phyloP scores from a whole-genome alignment of 2,888 invertebrate genomes.

The Lithodes maja region DNA sequence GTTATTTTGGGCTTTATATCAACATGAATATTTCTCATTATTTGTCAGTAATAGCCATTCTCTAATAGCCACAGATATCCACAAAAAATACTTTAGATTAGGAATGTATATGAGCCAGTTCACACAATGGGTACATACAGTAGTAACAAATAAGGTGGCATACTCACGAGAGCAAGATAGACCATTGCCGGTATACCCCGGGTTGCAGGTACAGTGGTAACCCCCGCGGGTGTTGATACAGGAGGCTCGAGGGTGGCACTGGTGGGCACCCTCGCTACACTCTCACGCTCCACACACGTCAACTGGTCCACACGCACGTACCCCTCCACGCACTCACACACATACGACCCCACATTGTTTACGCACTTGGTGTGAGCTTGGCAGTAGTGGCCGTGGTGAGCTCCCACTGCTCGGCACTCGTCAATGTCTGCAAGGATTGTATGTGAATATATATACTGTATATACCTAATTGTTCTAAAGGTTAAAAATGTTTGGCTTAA shows the following conservation, averaged over 20 bases:
- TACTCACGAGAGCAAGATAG: constrained; percentile 84
- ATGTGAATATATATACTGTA: too few species aligned
- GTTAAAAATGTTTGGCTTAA: too few species aligned
- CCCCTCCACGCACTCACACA: constrained; percentile 87
- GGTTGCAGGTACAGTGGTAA: constrained; percentile 83
- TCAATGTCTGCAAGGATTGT: constrained; percentile 82
- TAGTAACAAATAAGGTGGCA: too few species aligned
- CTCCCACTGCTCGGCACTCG: constrained; percentile 87
- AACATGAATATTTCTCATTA: too few species aligned
- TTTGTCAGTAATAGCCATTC: too few species aligned
- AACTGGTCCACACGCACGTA: constrained; percentile 84
- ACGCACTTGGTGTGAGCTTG: constrained; percentile 88
- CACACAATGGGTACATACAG: too few species aligned
- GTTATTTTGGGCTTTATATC: too few species aligned
- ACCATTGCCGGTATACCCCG: constrained; percentile 85
- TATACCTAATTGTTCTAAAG: too few species aligned
- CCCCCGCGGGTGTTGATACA: constrained; percentile 88
- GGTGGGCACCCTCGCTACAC: constrained; percentile 83
- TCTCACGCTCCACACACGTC: constrained; percentile 89
- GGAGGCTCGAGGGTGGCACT: constrained; percentile 84
- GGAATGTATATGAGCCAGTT: too few species aligned
- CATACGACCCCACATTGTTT: constrained; percentile 87
- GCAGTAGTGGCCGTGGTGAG: constrained; percentile 88
- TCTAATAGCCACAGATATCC: too few species aligned
- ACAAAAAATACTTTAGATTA: too few species aligned